phyloP scores from a whole-genome alignment of 2,113 vertebrate genomes.

The Trematocara macrostoma region DNA sequence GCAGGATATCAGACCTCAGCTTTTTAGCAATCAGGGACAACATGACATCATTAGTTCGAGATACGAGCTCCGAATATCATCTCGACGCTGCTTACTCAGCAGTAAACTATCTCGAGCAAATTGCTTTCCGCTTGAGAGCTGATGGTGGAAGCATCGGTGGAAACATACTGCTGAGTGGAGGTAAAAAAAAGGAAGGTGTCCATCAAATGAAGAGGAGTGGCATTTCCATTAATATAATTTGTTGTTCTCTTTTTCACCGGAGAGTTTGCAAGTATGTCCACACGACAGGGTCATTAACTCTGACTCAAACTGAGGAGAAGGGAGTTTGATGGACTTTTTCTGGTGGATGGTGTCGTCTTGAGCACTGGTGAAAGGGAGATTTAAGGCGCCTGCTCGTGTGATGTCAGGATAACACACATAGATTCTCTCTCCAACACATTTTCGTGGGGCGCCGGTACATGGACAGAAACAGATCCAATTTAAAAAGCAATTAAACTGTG shows the following conservation, averaged over 20 bases:
- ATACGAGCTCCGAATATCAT: not conserved
- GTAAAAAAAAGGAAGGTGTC: not conserved
- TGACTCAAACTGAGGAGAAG: not conserved
- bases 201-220: slow-evolving; percentile 5
- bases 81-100: slow-evolving; percentile 23
- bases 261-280: not conserved
- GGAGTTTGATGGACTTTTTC: not conserved
- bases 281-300: slow-evolving; percentile 19
- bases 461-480: slow-evolving; percentile 24
- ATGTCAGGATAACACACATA: not conserved
- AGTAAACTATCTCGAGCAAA: slow-evolving; percentile 26
- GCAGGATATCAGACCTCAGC: not conserved
- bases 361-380: too few relatives aligned
- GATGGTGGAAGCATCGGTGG: not conserved
- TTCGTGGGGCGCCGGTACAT: not conserved
- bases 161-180: not conserved
- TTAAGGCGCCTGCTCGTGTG: not conserved
- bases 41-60: slow-evolving; percentile 1
- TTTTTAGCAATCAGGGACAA: slow-evolving; percentile 13
- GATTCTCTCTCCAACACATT: not conserved
- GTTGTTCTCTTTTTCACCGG: not conserved
- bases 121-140: slow-evolving; percentile 21
- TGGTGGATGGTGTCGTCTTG: not conserved
- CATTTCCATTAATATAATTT: slow-evolving; percentile 46
- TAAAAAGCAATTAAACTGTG: slow-evolving; percentile 28